Percentiles rank a stretch among this genome's conserved stretches.
phyloP scores from a whole-genome alignment of 2,113 vertebrate genomes.

The Pleuronectes platessa region DNA sequence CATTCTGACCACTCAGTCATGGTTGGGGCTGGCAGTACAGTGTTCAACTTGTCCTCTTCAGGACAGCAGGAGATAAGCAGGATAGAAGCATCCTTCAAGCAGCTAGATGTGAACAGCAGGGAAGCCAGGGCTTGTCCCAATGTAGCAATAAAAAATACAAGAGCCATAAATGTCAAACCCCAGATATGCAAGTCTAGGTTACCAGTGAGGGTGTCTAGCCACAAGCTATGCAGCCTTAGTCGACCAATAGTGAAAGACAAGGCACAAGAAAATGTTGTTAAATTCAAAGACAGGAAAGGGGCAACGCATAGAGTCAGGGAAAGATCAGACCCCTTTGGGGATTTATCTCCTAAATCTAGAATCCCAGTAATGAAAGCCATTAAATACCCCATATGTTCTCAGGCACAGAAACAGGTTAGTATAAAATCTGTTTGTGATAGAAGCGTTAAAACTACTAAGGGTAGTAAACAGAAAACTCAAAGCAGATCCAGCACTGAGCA shows the following conservation, averaged over 20 bases:
- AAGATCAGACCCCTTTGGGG: conserved; percentile 79
- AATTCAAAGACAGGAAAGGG: conserved; percentile 22
- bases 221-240: conserved; percentile 81
- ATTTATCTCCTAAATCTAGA: conserved; percentile 86
- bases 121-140: conserved; percentile 76
- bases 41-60: conserved; percentile 81
- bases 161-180: conserved; percentile 81
- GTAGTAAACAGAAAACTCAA: conserved; percentile 84
- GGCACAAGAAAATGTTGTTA: conserved; percentile 77
- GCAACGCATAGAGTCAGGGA: conserved; percentile 72
- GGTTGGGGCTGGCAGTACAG: conserved; percentile 74
- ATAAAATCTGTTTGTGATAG: conserved; percentile 82
- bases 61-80: conserved; percentile 82
- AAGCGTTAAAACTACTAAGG: conserved; percentile 77
- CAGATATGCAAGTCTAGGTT: conserved; percentile 91
- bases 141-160: conserved; percentile 82
- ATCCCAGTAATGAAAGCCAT: conserved; percentile 90
- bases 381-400: conserved; percentile 74
- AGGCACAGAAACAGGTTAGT: conserved; percentile 73
- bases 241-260: conserved; percentile 75
- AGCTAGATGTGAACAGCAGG: conserved; percentile 80
- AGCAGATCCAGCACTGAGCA: conserved; percentile 81
- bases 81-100: conserved; percentile 72
- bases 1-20: conserved; percentile 62
- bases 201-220: conserved; percentile 87